A percentile compares a stretch with the other conserved stretches of the same genome.
phyloP scores from a whole-genome alignment of 2,113 vertebrate genomes.

The Fregetta grallaria region DNA sequence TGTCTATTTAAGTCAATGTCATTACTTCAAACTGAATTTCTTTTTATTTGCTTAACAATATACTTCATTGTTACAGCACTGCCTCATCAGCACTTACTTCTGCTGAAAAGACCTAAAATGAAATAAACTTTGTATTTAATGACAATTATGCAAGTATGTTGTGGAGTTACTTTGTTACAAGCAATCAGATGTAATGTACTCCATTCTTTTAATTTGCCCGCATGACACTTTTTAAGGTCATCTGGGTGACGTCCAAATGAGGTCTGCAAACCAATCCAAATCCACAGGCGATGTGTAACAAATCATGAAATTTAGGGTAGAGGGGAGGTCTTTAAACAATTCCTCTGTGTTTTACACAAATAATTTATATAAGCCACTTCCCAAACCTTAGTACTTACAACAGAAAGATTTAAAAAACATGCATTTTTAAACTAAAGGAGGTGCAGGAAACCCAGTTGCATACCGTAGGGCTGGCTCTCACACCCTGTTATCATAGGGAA shows the following conservation, averaged over 20 bases:
- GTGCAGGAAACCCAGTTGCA: neutral
- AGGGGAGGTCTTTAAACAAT: neutral
- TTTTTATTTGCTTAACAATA: neutral
- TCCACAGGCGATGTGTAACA: neutral
- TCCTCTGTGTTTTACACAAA: neutral
- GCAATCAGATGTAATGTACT: neutral
- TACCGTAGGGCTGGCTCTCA: neutral
- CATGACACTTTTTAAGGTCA: constrained; percentile 1
- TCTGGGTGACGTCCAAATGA: neutral
- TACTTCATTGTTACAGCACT: neutral
- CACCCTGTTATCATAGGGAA: neutral
- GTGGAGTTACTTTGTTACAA: neutral
- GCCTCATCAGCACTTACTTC: neutral
- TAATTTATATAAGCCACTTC: neutral
- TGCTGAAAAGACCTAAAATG: neutral
- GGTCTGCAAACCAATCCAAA: neutral
- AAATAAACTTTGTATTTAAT: neutral
- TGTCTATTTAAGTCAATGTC: neutral
- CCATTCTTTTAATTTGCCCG: neutral
- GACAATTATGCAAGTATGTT: neutral
- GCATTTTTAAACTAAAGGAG: neutral
- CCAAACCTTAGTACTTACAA: neutral
- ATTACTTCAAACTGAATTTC: neutral
- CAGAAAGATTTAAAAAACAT: neutral
- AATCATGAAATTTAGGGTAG: neutral